Base-by-base conservation (phyloP, 2,113 vertebrate genomes). In the Callaeas wilsoni region DNA sequence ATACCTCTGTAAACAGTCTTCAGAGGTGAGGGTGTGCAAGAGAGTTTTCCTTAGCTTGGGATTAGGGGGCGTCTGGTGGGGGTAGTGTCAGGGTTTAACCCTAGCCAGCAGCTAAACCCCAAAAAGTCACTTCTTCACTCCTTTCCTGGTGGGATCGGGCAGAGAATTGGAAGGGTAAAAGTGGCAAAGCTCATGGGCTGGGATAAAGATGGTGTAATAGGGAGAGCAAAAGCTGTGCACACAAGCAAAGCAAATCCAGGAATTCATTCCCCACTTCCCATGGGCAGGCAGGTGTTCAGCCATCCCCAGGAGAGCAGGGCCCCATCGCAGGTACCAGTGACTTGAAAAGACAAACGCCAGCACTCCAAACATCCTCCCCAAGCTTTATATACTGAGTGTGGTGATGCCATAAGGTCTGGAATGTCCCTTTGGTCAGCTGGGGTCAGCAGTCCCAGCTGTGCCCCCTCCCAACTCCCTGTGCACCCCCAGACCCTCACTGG, bases 361-460 rank as follows among this genome's bases (percentile, higher is more conserved):
- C 23, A 25, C 30, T 75, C 16, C 0, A 0, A 68, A 26, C 35
- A 62, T 33, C 53, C 53, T 22, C 30, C 26, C 41, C 0, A 0
- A 33, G n/a, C 11, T 81, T 62, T 62, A 17, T 26, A 10, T 29
- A 13, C 13, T 55, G 47, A 49, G 16, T 37, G 37, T 37, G 82
- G 37, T 37, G 82, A 30, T 55, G 47, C 32, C 47, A 12, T 44
- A 10, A 3, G 5, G 27, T 62, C n/a, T 56, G 69, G 55, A 37
- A 42, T 69, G 57, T 73, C 52, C 74, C 21, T 73, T 46, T 62
- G 27, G 23, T 5, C 47, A 62, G 2, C 0, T 62, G 47, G 41
- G 47, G 6, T 50, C 47, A 68, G 47, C 63, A 7, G 55, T 77
- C 56, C 63, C 4, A 3, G 26, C 62, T 17, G 19, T 86, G 47